Percentiles rank a stretch among this genome's conserved stretches.
Conservation (phyloP, 1,140 invertebrate species). For the Cecropterus lyciades region DNA sequence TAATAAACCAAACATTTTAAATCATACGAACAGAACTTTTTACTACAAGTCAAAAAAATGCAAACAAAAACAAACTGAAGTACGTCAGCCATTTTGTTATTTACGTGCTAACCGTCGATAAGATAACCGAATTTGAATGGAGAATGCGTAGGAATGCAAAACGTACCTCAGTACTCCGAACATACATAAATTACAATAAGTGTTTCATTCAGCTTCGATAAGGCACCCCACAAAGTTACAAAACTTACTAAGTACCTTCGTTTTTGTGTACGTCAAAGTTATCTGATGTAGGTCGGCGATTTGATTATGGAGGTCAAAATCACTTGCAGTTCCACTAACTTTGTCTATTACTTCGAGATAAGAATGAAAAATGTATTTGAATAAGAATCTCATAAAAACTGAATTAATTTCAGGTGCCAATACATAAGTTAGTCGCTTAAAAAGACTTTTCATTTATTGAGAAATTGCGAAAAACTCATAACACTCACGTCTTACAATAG, state of each 20-base stretch:
- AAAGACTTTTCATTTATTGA: too few relatives aligned
- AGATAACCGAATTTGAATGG: conserved; percentile 43
- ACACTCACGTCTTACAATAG: too few relatives aligned
- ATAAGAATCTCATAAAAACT: background rate
- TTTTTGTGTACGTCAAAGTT: conserved; percentile 63
- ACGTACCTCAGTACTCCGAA: conserved; percentile 46
- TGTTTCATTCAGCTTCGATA: conserved; percentile 67
- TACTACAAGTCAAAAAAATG: too few relatives aligned
- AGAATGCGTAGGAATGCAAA: conserved; percentile 38
- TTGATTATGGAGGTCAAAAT: conserved; percentile 62
- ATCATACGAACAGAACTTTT: too few relatives aligned
- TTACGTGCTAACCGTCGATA: conserved; percentile 28
- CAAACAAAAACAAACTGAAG: background rate
- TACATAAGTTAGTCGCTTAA: background rate
- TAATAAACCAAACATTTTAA: too few relatives aligned
- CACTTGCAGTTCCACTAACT: conserved; percentile 59
- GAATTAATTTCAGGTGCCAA: background rate
- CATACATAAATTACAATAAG: conserved; percentile 72
- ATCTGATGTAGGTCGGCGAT: conserved; percentile 69
- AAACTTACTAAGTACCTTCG: conserved; percentile 55
- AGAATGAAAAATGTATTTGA: conserved; percentile 39
- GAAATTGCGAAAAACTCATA: too few relatives aligned
- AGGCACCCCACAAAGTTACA: conserved; percentile 59
- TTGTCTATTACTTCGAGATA: conserved; percentile 54
- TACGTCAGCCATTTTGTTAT: conserved; percentile 7